Evolutionary conservation across 2,888 invertebrate species (phyloP).

Genomic region (Gnatocerus cornutus): DNA sequence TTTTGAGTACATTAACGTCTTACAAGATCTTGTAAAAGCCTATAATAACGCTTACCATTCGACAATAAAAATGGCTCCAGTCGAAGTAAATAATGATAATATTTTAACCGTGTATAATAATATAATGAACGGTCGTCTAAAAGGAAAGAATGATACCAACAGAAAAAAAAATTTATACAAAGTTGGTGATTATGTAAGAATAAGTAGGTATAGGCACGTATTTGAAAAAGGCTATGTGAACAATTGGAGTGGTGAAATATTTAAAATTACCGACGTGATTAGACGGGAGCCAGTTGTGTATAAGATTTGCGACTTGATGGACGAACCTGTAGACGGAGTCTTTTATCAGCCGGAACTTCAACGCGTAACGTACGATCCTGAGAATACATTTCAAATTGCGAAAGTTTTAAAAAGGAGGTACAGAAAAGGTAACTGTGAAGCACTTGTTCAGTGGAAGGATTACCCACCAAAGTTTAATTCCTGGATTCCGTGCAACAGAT

Average conservation of each 20-base stretch:
- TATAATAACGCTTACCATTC: conserved; percentile 58
- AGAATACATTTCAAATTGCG: conserved; percentile 4
- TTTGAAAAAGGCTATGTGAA: no score
- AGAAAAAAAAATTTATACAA: conserved; percentile 1
- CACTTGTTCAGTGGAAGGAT: conserved; percentile 58
- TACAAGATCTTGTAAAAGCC: conserved; percentile 53
- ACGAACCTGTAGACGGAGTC: no score
- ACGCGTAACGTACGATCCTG: conserved; percentile 4
- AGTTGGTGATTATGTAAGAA: no score
- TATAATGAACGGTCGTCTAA: background rate
- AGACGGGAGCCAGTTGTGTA: no score
- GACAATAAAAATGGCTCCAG: conserved; percentile 52
- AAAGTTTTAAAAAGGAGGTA: conserved; percentile 45
- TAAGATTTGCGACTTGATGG: no score
- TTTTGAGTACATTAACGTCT: conserved; percentile 56
- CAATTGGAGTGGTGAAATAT: no score
- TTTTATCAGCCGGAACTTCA: no score
- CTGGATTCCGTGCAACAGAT: conserved; percentile 48
- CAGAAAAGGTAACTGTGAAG: conserved; percentile 44
- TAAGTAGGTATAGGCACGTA: no score
- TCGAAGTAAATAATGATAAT: conserved; percentile 37
- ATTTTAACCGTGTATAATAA: conserved; percentile 42
- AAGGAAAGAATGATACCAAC: no score
- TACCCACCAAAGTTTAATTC: conserved; percentile 55
- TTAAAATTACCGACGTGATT: no score